Evolutionary conservation across 2,888 invertebrate species (phyloP).

Genomic region (Agonopterix heracliana): DNA sequence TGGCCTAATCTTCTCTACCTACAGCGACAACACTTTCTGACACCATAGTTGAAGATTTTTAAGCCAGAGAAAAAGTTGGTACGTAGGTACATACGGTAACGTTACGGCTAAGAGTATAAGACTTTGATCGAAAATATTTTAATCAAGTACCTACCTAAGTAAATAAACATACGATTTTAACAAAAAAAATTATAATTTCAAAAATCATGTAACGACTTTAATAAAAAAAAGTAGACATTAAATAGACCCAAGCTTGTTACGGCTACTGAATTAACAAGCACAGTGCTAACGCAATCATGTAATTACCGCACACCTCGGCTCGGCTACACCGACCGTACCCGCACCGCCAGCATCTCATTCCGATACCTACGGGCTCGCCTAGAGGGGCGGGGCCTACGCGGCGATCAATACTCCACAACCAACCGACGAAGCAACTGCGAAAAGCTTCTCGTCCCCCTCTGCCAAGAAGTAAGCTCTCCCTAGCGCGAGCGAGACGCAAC

Average conservation of each 20-base stretch:
- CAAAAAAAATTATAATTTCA: no score
- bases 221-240: no score
- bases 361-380: slow-evolving; percentile 48
- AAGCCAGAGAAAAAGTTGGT: no score
- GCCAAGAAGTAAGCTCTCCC: slow-evolving; percentile 1
- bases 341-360: not conserved
- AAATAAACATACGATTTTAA: no score
- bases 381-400: slow-evolving; percentile 31
- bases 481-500: slow-evolving; percentile 38
- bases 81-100: no score
- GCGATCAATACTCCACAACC: slow-evolving; percentile 52
- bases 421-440: slow-evolving; percentile 15
- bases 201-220: no score
- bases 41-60: no score
- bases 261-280: slow-evolving; percentile 68
- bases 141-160: no score
- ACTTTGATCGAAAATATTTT: no score
- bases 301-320: slow-evolving; percentile 43
- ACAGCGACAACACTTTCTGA: no score
- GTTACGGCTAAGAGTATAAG: no score
- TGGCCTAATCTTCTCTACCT: no score
- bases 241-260: slow-evolving; percentile 23
- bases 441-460: slow-evolving; percentile 32
- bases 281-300: slow-evolving; percentile 53
- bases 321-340: slow-evolving; percentile 4